These are phyloP conservation scores for Henricia sp. DNA, from an alignment of 53 echinoderm and acorn worm genomes.

Conservation along the genomic window DNA sequence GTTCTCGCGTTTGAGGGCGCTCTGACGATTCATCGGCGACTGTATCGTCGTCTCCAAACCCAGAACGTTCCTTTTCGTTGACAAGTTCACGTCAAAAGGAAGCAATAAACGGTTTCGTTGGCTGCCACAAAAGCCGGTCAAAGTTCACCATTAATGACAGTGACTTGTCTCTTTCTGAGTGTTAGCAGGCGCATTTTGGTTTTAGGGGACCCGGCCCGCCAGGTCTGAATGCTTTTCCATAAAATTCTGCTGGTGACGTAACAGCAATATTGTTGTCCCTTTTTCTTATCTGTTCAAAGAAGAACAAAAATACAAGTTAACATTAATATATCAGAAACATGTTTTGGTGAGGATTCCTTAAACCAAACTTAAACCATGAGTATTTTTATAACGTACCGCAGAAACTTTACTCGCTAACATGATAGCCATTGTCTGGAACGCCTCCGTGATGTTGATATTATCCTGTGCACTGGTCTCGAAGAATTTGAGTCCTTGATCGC, in stretches of 20 bases:
- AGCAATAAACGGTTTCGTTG: too few species aligned
- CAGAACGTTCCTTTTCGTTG: too few species aligned
- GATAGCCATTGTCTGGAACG: constrained; percentile 76
- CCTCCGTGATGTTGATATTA: constrained; percentile 77
- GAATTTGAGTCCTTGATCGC: constrained; percentile 67
- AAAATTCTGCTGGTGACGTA: constrained; percentile 23
- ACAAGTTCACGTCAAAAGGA: too few species aligned
- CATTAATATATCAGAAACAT: neutral
- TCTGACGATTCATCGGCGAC: too few species aligned
- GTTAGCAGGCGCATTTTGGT: constrained; percentile 18
- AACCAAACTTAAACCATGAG: too few species aligned
- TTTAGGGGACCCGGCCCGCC: neutral
- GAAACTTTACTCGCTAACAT: constrained; percentile 52
- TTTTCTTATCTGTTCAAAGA: constrained; percentile 35
- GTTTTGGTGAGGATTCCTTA: neutral
- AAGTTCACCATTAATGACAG: too few species aligned
- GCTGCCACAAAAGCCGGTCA: too few species aligned
- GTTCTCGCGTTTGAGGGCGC: too few species aligned
- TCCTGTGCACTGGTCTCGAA: constrained; percentile 90
- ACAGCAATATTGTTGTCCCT: constrained; percentile 31
- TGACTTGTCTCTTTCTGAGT: too few species aligned
- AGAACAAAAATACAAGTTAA: neutral
- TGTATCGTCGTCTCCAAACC: too few species aligned
- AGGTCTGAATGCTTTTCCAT: neutral
- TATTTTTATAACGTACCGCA: constrained; percentile 20